Evolutionary conservation across 2,113 vertebrate genomes (phyloP).

Genomic region (Phalacrocorax pelagicus): DNA sequence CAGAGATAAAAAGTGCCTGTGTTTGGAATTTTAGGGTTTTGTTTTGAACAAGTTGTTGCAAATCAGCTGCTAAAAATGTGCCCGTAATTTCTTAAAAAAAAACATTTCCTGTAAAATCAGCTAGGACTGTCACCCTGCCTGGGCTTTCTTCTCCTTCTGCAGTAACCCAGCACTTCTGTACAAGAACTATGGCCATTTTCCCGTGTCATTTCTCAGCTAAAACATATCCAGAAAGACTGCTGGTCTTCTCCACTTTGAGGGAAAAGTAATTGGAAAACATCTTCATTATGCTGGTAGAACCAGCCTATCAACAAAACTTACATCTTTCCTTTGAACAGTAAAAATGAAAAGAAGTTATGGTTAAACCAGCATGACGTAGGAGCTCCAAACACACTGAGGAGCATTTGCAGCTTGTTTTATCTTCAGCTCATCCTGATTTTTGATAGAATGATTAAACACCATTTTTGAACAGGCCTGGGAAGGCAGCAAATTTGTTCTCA

Average conservation of each 20-base stretch:
- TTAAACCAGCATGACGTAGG: neutral
- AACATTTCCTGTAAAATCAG: neutral
- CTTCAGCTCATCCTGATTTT: neutral
- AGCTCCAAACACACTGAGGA: neutral
- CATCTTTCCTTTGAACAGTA: neutral
- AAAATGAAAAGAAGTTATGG: neutral
- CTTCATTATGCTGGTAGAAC: neutral
- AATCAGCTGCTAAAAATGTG: neutral
- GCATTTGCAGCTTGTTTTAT: neutral
- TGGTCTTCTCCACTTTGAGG: neutral
- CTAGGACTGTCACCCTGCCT: neutral
- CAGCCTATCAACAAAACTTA: neutral
- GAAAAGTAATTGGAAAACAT: neutral
- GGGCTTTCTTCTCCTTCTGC: neutral
- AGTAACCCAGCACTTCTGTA: neutral
- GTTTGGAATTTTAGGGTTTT: neutral
- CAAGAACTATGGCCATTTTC: neutral
- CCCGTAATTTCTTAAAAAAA: neutral
- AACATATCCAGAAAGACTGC: neutral
- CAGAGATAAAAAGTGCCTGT: neutral
- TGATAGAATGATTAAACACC: neutral
- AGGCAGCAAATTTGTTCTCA: neutral
- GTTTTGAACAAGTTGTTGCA: neutral
- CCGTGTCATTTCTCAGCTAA: neutral
- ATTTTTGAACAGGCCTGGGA: neutral